Conservation (phyloP, 2,113 vertebrate species). For the Nesoenas mayeri region DNA sequence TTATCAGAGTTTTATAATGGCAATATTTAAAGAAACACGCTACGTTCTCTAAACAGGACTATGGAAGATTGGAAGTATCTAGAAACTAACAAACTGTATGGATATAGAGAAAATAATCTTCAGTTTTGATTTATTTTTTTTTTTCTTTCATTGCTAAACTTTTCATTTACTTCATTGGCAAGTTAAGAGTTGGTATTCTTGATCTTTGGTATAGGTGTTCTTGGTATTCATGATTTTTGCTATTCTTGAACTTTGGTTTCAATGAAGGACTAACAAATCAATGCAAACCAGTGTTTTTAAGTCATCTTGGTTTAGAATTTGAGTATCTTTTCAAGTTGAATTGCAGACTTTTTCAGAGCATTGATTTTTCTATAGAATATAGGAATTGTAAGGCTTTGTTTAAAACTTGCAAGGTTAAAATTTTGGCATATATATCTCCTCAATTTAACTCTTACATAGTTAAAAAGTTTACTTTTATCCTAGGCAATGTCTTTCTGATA, state of each 20-base stretch:
- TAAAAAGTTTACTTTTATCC: constrained; percentile 35
- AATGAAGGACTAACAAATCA: not conserved
- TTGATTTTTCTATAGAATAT: not conserved
- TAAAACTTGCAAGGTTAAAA: not conserved
- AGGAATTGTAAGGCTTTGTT: not conserved
- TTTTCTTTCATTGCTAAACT: not conserved
- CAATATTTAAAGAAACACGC: not conserved
- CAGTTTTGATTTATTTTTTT: not conserved
- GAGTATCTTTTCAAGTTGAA: not conserved
- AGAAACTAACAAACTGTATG: not conserved
- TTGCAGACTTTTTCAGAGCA: not conserved
- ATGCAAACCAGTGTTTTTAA: not conserved
- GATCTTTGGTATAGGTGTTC: not conserved
- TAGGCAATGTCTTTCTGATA: constrained; percentile 41
- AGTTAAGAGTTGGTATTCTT: not conserved
- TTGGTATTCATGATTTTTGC: not conserved
- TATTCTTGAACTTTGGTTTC: not conserved
- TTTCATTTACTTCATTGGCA: not conserved
- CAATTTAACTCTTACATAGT: not conserved
- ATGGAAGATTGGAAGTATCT: not conserved
- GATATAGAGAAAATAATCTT: not conserved
- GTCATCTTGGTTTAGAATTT: not conserved
- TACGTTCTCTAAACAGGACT: not conserved
- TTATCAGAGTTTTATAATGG: not conserved
- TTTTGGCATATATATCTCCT: not conserved